Evolutionary conservation across 2,113 vertebrate species (phyloP).

Genomic region (Addax nasomaculatus): DNA sequence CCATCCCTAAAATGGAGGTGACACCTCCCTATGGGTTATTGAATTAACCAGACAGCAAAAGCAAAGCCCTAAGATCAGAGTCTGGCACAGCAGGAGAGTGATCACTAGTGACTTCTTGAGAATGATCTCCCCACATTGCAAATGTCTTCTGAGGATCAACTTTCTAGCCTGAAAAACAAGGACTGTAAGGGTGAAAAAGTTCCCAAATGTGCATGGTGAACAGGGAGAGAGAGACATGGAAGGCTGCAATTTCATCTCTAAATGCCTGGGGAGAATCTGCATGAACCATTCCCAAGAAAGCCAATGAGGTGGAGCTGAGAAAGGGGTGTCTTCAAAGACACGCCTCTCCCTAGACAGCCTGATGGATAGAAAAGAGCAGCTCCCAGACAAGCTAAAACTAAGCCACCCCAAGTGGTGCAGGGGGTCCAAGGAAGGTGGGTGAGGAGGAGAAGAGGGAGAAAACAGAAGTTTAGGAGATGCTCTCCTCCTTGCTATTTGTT

Average conservation of each 20-base stretch:
- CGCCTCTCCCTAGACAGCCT: neutral
- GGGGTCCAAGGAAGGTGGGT: neutral
- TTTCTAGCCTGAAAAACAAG: neutral
- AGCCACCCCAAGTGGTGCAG: neutral
- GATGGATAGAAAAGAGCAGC: neutral
- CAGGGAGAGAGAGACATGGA: neutral
- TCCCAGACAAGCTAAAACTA: neutral
- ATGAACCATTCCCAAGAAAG: neutral
- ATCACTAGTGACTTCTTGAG: neutral
- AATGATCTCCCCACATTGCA: neutral
- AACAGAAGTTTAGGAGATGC: neutral
- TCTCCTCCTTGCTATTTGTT: neutral
- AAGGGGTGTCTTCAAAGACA: neutral
- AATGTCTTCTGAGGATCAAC: neutral
- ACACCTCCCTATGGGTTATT: rapidly evolving
- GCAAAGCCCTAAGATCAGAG: neutral
- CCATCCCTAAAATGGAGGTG: neutral
- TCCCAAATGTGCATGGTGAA: neutral
- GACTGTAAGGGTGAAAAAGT: neutral
- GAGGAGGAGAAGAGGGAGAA: too few species aligned
- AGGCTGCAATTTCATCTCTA: neutral
- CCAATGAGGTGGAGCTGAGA: neutral
- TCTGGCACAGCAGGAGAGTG: rapidly evolving
- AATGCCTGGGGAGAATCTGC: neutral
- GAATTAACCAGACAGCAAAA: neutral